Base-by-base conservation (phyloP, 2,888 invertebrate genomes). In the Thecophora atra region DNA sequence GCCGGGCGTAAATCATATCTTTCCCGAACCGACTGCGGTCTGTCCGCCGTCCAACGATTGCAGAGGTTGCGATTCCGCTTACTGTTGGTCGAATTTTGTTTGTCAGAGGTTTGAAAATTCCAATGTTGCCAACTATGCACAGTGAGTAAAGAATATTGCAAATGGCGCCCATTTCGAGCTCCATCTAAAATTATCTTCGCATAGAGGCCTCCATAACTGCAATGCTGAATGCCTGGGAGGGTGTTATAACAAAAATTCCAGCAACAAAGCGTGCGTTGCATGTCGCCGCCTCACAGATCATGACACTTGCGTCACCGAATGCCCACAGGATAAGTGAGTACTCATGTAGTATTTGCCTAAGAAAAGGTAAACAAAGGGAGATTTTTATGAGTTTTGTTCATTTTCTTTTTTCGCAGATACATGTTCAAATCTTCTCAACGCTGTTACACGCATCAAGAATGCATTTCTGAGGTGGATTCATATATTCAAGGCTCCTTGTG, bases 141-240 rank as follows among this genome's bases (percentile, higher is more conserved):
- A 74, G 85, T 85, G 75, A 77, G 81, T 76, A 5, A n/a, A n/a
- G 21, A 28, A 11, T 37, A n/a, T 2, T 30, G 15, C 28, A 5
- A 47, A n/a, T 28, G 37, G n/a, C 11, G 15, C 11, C 11, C 11
- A 1, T 37, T 66, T 7, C 17, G 54, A 54, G 11, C 19, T 13
- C 28, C 7, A 30, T 52, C 13, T 26, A 37, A 30, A 19, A 63
- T 19, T 15, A 8, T 69, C 64, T 44, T 58, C 64, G 21, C 26
- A 19, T 72, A 83, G 83, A 65, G 77, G 75, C 21, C 65, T 76
- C 17, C 26, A 26, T 30, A 67, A 79, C 64, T 97, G 97, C 81
- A 90, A 94, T 82, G 82, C 87, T 1, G 89, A 94, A 81, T 97
- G 97, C 82, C 84, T 96, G 7, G 94, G 94, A 1, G 96, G 96